phyloP scores from a whole-genome alignment of 2,888 invertebrate species.

The Atrina japonica region DNA sequence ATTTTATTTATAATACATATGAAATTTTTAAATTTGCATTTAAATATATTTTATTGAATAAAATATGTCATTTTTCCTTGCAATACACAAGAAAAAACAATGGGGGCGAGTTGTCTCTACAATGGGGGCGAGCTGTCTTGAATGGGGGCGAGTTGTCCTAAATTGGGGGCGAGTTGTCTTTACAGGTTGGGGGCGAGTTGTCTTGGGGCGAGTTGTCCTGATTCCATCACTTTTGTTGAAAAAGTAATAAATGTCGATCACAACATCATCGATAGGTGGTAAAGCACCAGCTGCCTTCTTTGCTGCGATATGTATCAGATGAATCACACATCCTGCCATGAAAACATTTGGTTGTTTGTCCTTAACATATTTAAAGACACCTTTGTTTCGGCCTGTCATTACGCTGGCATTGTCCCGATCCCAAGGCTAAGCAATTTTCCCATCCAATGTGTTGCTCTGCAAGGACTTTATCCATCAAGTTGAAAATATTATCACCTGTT shows the following conservation, averaged over 20 bases:
- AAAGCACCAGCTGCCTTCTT: conserved; percentile 36
- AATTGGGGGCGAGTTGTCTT: no score
- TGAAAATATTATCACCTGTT: conserved; percentile 29
- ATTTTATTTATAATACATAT: no score
- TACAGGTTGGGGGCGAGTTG: no score
- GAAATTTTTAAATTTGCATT: no score
- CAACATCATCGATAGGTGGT: conserved; percentile 34
- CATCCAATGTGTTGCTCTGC: conserved; percentile 6
- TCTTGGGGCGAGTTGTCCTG: no score
- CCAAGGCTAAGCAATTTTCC: conserved; percentile 18
- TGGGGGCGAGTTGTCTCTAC: no score
- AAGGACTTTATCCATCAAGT: conserved; percentile 17
- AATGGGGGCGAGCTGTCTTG: no score
- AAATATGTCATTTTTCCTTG: no score
- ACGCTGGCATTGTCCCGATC: conserved; percentile 28
- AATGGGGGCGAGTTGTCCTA: no score
- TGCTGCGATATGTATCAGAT: conserved; percentile 35
- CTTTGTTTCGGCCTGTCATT: conserved; percentile 22
- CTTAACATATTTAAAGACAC: conserved; percentile 36
- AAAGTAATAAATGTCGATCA: conserved; percentile 40
- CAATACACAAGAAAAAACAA: no score
- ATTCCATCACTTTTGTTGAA: conserved; percentile 44
- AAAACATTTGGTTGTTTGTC: conserved; percentile 35
- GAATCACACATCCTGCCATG: conserved; percentile 35
- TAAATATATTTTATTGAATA: no score